Base-by-base conservation (phyloP, 2,113 vertebrate species). In the Pyxicephalus adspersus region DNA sequence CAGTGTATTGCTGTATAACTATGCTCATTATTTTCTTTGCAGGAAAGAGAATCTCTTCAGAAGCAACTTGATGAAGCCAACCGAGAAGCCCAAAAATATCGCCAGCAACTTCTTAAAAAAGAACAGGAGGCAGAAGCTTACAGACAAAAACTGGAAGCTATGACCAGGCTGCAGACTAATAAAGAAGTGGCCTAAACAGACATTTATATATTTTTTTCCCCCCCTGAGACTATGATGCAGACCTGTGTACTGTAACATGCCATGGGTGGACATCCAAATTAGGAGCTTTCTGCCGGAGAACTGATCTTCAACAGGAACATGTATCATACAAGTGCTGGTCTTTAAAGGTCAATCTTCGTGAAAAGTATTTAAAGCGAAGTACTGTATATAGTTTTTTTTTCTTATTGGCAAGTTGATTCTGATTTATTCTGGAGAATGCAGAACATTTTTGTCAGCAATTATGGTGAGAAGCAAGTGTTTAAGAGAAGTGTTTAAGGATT, bases 31-130 rank as follows among this genome's bases (percentile, higher is more conserved):
- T 26, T 86, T 80, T 22, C 70, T 71, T 71, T 64, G 81, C 85
- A 96, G 95, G 95, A 95, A 87, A 95, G 95, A 91, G 95, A 95
- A 90, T 90, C 92, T 64, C 91, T 96, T 85, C 93, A 95, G 89
- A 96, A 96, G 87, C 95, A 95, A 87, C 89, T 96, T 90, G 95
- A 95, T 85, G 95, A 96, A 85, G 95, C 95, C 52, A 96, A 96
- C 82, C 87, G 95, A 76, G 95, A 96, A 88, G 95, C 94, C 19
- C 95, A 96, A 86, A 95, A 94, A 76, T 96, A 96, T 0, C 90
- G 95, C 26, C 94, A 95, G 85, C 95, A 96, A 84, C 93, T 96
- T 83, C 85, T 95, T 76, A 95, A 95, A 88, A 95, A 96, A 83
- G 95, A 96, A 18, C 93, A 95, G 88, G 95, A 96, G 85, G 95